These are phyloP conservation scores for Alaudala cheleensis DNA, from an alignment of 2,113 vertebrate species.

Conservation along the genomic window DNA sequence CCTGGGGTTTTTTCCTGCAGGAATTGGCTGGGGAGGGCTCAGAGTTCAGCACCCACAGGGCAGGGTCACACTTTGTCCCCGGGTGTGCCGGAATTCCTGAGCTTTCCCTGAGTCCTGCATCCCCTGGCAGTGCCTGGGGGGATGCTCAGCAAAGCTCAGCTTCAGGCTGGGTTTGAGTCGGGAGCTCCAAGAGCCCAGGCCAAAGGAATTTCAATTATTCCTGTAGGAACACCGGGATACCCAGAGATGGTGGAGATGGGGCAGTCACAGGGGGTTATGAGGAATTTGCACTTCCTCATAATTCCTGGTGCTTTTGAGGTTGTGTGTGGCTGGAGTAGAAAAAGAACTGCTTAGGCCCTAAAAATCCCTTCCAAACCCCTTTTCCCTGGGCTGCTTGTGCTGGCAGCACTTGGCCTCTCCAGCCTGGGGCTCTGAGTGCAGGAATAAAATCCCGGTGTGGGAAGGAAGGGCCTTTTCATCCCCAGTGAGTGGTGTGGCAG, in stretches of 20 bases:
- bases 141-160: accelerated
- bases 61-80: background rate
- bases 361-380: background rate
- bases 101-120: too few species aligned
- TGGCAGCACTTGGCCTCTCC: background rate
- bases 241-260: accelerated
- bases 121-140: too few species aligned
- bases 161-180: background rate
- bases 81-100: background rate
- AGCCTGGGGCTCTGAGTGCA: background rate
- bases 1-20: background rate
- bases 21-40: background rate
- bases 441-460: accelerated
- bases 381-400: background rate
- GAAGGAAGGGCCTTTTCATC: background rate
- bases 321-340: background rate
- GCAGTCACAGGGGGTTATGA: background rate
- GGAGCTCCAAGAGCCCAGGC: background rate
- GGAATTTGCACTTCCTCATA: accelerated
- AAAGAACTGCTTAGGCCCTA: background rate
- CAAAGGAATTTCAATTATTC: background rate
- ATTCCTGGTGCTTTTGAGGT: background rate
- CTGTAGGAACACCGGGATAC: accelerated
- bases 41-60: accelerated
- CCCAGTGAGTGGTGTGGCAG: accelerated